phyloP scores from a whole-genome alignment of 2,113 vertebrate genomes.

The Eclectus roratus region DNA sequence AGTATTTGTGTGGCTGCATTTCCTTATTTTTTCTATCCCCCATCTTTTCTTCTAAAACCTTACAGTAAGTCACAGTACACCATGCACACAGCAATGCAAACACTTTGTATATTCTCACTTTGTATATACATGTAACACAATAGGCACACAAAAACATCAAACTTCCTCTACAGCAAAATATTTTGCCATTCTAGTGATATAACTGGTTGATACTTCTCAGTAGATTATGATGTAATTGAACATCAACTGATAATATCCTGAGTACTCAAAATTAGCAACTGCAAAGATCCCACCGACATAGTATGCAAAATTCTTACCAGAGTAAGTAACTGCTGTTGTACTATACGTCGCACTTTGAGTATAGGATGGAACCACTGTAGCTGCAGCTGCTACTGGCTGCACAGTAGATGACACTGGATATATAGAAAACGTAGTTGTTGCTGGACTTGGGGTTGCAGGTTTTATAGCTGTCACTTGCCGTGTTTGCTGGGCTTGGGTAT shows the following conservation, averaged over 20 bases:
- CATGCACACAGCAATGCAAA: not conserved
- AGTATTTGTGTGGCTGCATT: not conserved
- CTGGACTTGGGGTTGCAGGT: constrained; percentile 91
- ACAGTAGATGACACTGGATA: constrained; percentile 96
- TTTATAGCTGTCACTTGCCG: constrained; percentile 98
- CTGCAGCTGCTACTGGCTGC: constrained; percentile 89
- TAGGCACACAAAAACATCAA: not conserved
- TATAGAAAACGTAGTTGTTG: constrained; percentile 94
- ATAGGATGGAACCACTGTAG: constrained; percentile 94
- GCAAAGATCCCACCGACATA: not conserved
- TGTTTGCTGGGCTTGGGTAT: constrained; percentile 94
- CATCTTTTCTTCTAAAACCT: not conserved
- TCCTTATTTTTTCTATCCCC: not conserved
- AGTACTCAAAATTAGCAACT: not conserved
- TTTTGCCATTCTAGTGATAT: not conserved
- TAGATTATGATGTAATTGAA: not conserved
- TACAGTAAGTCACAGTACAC: not conserved
- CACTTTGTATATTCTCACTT: not conserved
- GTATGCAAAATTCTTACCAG: constrained; percentile 76
- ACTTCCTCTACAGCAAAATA: not conserved
- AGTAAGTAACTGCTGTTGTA: constrained; percentile 96
- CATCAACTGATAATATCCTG: not conserved
- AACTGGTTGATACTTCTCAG: not conserved
- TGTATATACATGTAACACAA: not conserved
- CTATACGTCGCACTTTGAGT: constrained; percentile 96